Conservation (phyloP, 1,140 invertebrate species). For the Ceratina australensis region DNA sequence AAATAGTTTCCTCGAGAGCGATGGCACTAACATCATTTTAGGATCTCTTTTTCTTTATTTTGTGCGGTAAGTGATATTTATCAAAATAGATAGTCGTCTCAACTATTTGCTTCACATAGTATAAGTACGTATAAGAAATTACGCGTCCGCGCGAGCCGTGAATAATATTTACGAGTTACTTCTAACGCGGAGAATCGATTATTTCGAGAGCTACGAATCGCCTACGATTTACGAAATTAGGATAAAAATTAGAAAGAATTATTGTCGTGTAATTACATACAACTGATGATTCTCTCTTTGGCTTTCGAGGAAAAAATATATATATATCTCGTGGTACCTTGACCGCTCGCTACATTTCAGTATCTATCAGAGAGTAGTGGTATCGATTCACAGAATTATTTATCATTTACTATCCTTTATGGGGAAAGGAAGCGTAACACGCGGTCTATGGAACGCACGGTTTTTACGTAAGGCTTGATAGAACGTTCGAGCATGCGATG, state of each 20-base stretch:
- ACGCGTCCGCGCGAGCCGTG: constrained; percentile 15
- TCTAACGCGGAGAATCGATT: constrained; percentile 17
- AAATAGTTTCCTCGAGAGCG: constrained; percentile 43
- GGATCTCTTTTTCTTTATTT: constrained; percentile 30
- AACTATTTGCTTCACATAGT: constrained; percentile 48
- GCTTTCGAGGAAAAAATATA: constrained; percentile 55
- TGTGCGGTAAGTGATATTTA: constrained; percentile 49
- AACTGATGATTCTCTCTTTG: constrained; percentile 47
- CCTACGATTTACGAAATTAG: constrained; percentile 44
- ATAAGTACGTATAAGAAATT: constrained; percentile 59
- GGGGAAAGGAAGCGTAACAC: constrained; percentile 45
- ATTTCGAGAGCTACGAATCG: constrained; percentile 44
- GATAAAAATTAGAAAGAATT: constrained; percentile 70
- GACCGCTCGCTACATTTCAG: constrained; percentile 69
- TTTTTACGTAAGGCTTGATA: constrained; percentile 48
- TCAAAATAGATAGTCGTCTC: constrained; percentile 51
- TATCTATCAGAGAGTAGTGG: constrained; percentile 68
- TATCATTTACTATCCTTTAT: constrained; percentile 15
- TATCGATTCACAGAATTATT: constrained; percentile 32
- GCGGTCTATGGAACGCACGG: constrained; percentile 44
- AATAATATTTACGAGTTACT: constrained; percentile 45
- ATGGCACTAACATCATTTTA: constrained; percentile 45
- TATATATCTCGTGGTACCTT: constrained; percentile 31
- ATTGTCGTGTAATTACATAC: constrained; percentile 69
- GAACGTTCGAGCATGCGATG: constrained; percentile 43